Evolutionary conservation across 2,113 vertebrate genomes (phyloP).

Genomic region (Elanus axillaris): DNA sequence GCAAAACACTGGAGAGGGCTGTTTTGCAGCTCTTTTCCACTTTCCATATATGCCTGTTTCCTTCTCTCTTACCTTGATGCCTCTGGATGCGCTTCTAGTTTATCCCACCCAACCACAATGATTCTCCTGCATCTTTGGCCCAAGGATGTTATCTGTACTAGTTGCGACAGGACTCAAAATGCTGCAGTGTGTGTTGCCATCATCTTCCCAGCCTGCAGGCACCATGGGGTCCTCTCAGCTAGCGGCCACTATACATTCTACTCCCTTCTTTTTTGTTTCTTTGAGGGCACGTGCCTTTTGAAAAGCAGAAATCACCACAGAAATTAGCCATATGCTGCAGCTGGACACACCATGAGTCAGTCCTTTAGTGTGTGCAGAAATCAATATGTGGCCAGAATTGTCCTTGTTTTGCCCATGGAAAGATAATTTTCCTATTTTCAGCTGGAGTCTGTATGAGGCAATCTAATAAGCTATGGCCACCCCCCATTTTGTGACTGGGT

Average conservation of each 20-base stretch:
- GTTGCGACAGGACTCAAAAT: background rate
- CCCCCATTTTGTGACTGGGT: background rate
- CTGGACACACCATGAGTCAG: background rate
- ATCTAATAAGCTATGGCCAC: background rate
- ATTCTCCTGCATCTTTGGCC: background rate
- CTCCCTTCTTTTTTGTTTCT: background rate
- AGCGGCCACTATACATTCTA: background rate
- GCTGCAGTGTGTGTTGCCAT: background rate
- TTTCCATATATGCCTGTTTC: background rate
- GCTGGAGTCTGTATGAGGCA: background rate
- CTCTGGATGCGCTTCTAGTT: background rate
- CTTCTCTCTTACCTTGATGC: background rate
- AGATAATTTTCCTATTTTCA: background rate
- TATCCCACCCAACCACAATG: background rate
- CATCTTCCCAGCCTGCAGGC: background rate
- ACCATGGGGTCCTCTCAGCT: fast-evolving
- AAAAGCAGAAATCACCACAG: background rate
- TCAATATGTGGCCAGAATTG: background rate
- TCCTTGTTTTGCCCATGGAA: background rate
- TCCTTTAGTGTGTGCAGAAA: background rate
- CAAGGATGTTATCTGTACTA: background rate
- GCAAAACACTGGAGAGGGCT: background rate
- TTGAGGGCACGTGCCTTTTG: background rate
- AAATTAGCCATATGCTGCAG: background rate
- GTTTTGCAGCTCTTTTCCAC: background rate